phyloP scores from a whole-genome alignment of 2,113 vertebrate species.

The Trematomus loennbergii region DNA sequence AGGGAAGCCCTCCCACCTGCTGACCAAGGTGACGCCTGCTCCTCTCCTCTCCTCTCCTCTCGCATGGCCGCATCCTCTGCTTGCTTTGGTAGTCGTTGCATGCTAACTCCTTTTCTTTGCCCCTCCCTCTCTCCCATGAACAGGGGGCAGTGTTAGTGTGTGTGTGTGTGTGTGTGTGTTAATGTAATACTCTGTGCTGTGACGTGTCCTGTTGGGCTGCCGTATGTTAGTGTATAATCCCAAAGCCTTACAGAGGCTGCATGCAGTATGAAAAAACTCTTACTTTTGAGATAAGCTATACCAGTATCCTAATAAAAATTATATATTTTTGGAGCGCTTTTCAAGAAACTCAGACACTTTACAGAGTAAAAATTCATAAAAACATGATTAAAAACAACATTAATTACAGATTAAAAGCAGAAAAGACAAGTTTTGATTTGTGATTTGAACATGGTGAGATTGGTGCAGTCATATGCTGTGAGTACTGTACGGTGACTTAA shows the following conservation, averaged over 20 bases:
- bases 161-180: no score
- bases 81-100: background rate
- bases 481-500: no score
- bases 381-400: no score
- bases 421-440: no score
- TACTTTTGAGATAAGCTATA: background rate
- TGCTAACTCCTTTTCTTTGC: background rate
- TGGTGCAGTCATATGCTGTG: no score
- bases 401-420: no score
- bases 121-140: background rate
- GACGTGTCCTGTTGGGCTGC: background rate
- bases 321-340: background rate
- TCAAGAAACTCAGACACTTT: no score
- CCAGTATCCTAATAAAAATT: background rate
- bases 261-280: background rate
- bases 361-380: no score
- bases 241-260: constrained; percentile 38
- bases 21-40: constrained; percentile 95
- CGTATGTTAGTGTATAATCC: background rate
- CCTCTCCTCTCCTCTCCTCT: background rate
- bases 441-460: no score
- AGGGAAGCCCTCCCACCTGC: constrained; percentile 99
- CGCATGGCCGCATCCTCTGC: constrained; percentile 50
- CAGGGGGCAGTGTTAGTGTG: no score
- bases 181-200: background rate